Conservation (phyloP, 2,113 vertebrate species). For the Ranitomeya imitator region DNA sequence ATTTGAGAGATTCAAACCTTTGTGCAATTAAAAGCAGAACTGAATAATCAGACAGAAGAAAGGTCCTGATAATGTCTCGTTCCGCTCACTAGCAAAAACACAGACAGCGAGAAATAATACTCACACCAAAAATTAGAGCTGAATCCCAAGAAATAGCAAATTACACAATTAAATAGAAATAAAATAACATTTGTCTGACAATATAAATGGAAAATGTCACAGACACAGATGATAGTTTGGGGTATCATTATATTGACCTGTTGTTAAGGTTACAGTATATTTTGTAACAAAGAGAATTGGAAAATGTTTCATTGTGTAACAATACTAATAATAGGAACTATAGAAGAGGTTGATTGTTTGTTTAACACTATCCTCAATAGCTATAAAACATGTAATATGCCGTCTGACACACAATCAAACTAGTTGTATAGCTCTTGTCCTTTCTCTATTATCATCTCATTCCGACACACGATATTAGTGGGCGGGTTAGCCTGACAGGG, state of each 20-base stretch:
- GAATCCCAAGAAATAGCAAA: not conserved
- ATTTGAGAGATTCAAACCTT: too few relatives aligned
- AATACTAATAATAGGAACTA: slow-evolving; percentile 24
- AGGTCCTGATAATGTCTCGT: too few relatives aligned
- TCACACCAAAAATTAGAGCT: not conserved
- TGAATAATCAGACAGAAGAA: too few relatives aligned
- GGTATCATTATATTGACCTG: not conserved
- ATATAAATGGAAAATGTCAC: slow-evolving; percentile 17
- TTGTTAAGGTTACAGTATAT: not conserved
- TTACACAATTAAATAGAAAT: slow-evolving; percentile 6
- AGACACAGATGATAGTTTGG: not conserved
- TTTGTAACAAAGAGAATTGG: slow-evolving; percentile 27
- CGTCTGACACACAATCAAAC: not conserved
- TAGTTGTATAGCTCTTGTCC: slow-evolving; percentile 3
- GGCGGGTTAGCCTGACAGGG: not conserved
- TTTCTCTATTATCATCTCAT: slow-evolving; percentile 18
- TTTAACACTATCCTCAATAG: slow-evolving; percentile 5
- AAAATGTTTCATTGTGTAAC: slow-evolving; percentile 28
- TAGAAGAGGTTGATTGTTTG: not conserved
- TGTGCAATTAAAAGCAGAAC: too few relatives aligned
- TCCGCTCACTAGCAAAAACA: not conserved
- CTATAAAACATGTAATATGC: not conserved
- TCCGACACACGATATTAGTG: not conserved
- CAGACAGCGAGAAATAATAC: not conserved
- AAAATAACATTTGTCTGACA: not conserved